Evolutionary conservation across 2,888 invertebrate species (phyloP).

Genomic region (Synanthedon vespiformis): DNA sequence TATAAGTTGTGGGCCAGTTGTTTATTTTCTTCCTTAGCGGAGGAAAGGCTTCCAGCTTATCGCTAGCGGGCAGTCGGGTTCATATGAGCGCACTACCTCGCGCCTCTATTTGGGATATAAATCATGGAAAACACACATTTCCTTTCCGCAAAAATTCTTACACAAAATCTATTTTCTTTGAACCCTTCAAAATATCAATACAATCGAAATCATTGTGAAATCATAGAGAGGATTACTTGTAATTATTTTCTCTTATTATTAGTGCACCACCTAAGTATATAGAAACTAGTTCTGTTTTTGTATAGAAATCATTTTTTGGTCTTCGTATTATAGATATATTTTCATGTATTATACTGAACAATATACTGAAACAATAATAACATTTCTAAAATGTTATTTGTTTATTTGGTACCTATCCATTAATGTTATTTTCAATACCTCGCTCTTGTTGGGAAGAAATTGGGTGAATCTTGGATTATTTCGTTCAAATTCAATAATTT

Average conservation of each 20-base stretch:
- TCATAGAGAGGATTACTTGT: neutral
- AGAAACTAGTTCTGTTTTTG: too few relatives aligned
- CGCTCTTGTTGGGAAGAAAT: too few relatives aligned
- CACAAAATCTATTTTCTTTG: slow-evolving; percentile 51
- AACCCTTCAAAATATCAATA: slow-evolving; percentile 11
- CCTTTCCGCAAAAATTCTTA: slow-evolving; percentile 55
- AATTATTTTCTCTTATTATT: neutral
- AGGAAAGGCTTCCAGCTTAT: slow-evolving; percentile 56
- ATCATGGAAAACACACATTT: slow-evolving; percentile 66
- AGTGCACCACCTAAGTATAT: too few relatives aligned
- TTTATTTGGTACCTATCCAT: too few relatives aligned
- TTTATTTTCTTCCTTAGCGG: slow-evolving; percentile 62
- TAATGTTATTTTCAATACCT: too few relatives aligned
- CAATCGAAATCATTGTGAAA: neutral
- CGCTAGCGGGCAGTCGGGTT: slow-evolving; percentile 55
- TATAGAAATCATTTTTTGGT: too few relatives aligned
- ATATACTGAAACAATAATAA: too few relatives aligned
- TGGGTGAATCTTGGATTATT: too few relatives aligned
- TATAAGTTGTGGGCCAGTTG: slow-evolving; percentile 48
- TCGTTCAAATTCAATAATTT: too few relatives aligned
- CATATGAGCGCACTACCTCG: slow-evolving; percentile 44
- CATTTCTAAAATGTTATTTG: too few relatives aligned
- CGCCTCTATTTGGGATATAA: slow-evolving; percentile 58
- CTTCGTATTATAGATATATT: too few relatives aligned
- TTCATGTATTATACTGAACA: too few relatives aligned